phyloP scores from a whole-genome alignment of 2,113 vertebrate species.

The Centropus bengalensis region DNA sequence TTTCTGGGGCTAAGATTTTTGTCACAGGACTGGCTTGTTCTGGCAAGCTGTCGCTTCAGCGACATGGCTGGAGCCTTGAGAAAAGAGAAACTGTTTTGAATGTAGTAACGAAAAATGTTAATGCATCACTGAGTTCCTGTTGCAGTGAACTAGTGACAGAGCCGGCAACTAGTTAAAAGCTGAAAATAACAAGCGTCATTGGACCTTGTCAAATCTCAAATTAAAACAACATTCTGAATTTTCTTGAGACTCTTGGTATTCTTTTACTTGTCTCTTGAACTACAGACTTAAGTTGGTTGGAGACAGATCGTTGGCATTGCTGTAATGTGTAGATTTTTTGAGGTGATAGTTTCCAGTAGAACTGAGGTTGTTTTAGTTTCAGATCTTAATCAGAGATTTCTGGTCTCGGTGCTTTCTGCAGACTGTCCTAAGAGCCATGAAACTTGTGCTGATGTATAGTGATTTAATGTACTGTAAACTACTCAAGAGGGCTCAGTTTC shows the following conservation, averaged over 20 bases:
- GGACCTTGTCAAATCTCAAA: not conserved
- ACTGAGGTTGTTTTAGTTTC: not conserved
- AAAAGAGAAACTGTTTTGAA: constrained; percentile 33
- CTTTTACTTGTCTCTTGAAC: not conserved
- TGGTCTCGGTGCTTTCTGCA: not conserved
- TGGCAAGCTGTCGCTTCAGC: not conserved
- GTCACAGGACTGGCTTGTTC: not conserved
- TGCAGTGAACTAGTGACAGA: not conserved
- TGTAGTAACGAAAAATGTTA: not conserved
- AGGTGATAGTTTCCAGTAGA: not conserved
- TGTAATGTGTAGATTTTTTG: not conserved
- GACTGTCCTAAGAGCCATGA: not conserved
- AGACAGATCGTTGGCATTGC: not conserved
- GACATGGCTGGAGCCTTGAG: not conserved
- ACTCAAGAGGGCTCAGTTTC: not conserved
- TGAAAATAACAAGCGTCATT: not conserved
- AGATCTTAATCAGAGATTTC: not conserved
- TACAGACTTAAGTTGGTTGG: not conserved
- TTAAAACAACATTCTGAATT: not conserved
- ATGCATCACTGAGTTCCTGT: constrained; percentile 32
- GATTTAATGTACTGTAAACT: constrained; percentile 5
- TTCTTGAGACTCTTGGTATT: not conserved
- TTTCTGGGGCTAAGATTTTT: not conserved
- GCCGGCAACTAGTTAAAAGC: not conserved
- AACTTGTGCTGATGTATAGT: not conserved